phyloP scores from a whole-genome alignment of 2,113 vertebrate genomes.

The Podarcis muralis region DNA sequence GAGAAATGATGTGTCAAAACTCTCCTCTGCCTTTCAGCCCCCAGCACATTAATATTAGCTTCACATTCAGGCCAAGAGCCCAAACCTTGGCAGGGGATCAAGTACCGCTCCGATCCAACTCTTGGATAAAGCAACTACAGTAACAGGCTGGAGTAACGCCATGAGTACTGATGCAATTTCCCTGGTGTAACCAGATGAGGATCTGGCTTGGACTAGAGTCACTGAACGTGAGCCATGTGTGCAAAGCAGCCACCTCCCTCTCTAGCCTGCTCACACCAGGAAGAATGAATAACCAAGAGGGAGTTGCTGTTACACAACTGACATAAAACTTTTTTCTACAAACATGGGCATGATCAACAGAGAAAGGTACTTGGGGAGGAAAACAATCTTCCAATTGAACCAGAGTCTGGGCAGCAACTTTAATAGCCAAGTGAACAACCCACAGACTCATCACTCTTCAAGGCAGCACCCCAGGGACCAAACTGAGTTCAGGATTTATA shows the following conservation, averaged over 20 bases:
- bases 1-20: background rate
- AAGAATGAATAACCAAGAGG: conserved; percentile 50
- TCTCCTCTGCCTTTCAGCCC: background rate
- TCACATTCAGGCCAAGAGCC: background rate
- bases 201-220: background rate
- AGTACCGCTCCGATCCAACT: background rate
- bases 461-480: background rate
- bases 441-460: background rate
- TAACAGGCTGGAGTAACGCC: background rate
- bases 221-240: background rate
- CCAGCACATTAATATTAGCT: background rate
- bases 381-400: conserved; percentile 54
- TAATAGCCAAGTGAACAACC: background rate
- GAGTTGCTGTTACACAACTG: conserved; percentile 57
- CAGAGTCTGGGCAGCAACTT: background rate
- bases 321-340: conserved; percentile 64
- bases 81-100: background rate
- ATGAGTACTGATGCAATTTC: background rate
- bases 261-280: conserved; percentile 23
- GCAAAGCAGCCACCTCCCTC: conserved; percentile 4
- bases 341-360: conserved; percentile 46
- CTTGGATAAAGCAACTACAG: rapidly evolving
- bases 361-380: conserved; percentile 54
- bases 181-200: background rate
- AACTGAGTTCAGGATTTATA: no score